phyloP scores from a whole-genome alignment of 2,113 vertebrate genomes.

The Atrichornis clamosus region DNA sequence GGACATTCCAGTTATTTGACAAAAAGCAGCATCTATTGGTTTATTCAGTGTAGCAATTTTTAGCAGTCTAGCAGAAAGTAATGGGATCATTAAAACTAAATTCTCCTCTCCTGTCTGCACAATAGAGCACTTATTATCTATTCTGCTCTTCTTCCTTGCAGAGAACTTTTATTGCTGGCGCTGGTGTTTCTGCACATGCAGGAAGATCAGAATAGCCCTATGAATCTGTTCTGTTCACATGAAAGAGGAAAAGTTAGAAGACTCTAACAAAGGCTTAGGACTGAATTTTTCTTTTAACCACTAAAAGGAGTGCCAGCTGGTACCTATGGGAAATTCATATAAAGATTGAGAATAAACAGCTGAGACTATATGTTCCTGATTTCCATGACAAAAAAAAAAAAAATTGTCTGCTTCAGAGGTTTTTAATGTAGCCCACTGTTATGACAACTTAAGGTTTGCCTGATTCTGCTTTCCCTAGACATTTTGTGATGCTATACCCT shows the following conservation, averaged over 20 bases:
- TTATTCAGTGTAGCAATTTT: neutral
- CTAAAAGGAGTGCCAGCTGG: neutral
- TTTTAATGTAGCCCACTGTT: neutral
- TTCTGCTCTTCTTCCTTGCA: neutral
- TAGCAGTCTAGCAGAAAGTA: neutral
- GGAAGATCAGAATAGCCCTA: neutral
- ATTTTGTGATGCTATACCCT: neutral
- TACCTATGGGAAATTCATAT: neutral
- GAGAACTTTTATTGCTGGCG: neutral
- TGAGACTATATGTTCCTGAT: neutral
- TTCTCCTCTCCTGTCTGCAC: neutral
- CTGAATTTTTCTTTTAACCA: neutral
- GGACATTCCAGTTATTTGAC: neutral
- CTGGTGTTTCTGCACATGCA: neutral
- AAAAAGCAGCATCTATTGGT: neutral
- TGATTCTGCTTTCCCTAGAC: neutral
- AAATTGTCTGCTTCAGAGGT: neutral
- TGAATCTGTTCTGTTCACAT: neutral
- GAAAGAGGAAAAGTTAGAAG: neutral
- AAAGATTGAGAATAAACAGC: neutral
- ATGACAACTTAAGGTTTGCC: neutral
- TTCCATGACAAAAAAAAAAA: neutral
- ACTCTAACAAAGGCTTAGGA: neutral
- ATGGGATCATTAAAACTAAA: slow-evolving; percentile 39
- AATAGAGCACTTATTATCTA: neutral